Base-by-base conservation (phyloP, 2,888 invertebrate genomes). In the Melanchra persicariae region DNA sequence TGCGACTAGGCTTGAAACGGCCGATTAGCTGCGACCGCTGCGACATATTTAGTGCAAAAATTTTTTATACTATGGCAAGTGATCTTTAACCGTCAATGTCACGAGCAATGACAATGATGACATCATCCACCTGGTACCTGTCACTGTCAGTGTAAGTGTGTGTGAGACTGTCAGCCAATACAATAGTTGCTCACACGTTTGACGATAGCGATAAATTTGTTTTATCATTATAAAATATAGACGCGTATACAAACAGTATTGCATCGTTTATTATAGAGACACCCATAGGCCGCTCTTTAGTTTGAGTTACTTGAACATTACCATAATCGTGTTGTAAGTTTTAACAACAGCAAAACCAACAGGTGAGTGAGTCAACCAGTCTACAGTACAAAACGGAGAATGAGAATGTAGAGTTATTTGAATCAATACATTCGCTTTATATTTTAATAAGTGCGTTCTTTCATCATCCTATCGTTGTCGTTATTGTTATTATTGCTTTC, bases 291-390 rank as follows among this genome's bases (percentile, higher is more conserved):
- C 17, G 9, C 37, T 37, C 22, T 24, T 51, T 37, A 51, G 17
- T 77, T 30, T n/a, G n/a, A 45, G 8, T 37, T 43, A 15, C 8
- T 60, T 43, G 12, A 45, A 55, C 19, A 37, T 22, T 49, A 40
- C 34, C 5, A 0, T 26, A 64, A 30, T 54, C 26, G 45, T 61
- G 34, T 26, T 55, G 15, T 22, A 61, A 73, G 52, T 45, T 45
- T 1, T 30, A 12, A 55, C 40, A 55, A 49, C 26, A 55, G 43
- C 24, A 19, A 70, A 43, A 69, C 77, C 77, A 74, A 74, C 74
- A 74, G 74, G 74, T 74, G 74, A 74, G 74, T 77, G 26, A 76
- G 47, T 76, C 74, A 69, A 66, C 47, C 22, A 76, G 47, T 76
- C 74, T 60, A 66, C 47, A 49, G 6, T 37, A n/a, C 30, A 64